Evolutionary conservation across 2,888 invertebrate species (phyloP), one percentile per base, ranked within the genome.

Genomic region (Archips crataeganus): DNA sequence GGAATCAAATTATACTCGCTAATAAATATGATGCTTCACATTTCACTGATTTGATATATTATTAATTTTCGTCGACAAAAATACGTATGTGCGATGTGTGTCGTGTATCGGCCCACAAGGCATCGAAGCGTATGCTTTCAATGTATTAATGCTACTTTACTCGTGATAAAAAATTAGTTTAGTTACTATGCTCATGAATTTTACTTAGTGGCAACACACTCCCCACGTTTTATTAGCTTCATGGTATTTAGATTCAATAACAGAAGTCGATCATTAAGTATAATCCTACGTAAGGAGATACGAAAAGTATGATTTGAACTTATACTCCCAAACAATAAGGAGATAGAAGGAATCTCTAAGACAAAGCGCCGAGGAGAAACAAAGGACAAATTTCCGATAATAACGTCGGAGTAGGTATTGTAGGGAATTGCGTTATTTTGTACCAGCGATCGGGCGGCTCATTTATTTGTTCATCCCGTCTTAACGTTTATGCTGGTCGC

Each of bases 391-490:
- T 77, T 78, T 77, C 77, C 76, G 80, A 85, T 85, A 85, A 84
- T 83, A 86, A 84, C 79, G 78, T 78, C 69, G 78, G 76, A 79
- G 81, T 79, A 78, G 79, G 82, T 83, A 84, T 89, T 86, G 82
- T 80, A 80, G 75, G 80, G 82, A 83, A 86, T 87, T 84, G 85
- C 85, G 83, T 87, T 82, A 84, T 87, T 85, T 82, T 76, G 81
- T 84, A 90, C 74, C 74, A 77, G 90, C 86, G 89, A 92, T 92
- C 89, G 87, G 78, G 76, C 79, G 84, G 81, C 87, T 92, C 91
- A 91, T 92, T 92, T 92, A 91, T 92, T 93, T 92, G 91, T 93
- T 90, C 92, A 92, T 92, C 92, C 90, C 80, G 88, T 85, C 89
- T 91, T 91, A 90, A 87, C 87, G 87, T 90, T 90, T 88, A 90